Evolutionary conservation across 2,113 vertebrate species (phyloP).

Genomic region (Xyrauchen texanus): DNA sequence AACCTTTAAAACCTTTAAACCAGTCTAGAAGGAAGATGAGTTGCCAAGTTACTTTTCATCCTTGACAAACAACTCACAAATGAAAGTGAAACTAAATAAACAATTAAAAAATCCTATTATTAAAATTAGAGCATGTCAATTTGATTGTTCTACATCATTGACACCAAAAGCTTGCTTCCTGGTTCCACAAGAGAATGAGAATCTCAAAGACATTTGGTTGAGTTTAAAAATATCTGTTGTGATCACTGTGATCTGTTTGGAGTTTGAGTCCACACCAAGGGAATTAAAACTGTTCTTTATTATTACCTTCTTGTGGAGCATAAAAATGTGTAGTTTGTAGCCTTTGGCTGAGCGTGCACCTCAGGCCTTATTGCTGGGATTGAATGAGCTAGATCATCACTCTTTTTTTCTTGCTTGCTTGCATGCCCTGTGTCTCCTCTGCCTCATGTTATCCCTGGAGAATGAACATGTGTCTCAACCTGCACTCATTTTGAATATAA

Average conservation of each 20-base stretch:
- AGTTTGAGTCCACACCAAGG: background rate
- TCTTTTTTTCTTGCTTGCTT: background rate
- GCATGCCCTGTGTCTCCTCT: background rate
- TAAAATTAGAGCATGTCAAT: too few species aligned
- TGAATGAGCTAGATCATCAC: background rate
- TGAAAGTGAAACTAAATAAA: too few species aligned
- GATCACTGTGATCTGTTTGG: background rate
- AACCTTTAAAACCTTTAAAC: too few species aligned
- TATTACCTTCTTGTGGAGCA: slow-evolving; percentile 36
- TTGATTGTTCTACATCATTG: too few species aligned
- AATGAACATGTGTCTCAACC: too few species aligned
- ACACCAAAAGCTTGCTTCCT: too few species aligned
- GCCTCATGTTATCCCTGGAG: too few species aligned
- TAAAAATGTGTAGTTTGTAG: background rate
- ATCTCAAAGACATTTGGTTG: background rate
- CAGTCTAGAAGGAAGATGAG: background rate
- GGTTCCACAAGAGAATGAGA: too few species aligned
- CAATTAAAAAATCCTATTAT: too few species aligned
- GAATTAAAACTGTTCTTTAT: slow-evolving; percentile 13
- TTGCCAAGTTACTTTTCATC: slow-evolving; percentile 4
- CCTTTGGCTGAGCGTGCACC: background rate
- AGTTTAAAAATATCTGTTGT: background rate
- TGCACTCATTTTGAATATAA: too few species aligned
- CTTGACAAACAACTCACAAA: background rate
- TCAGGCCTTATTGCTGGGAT: background rate